Base-by-base conservation (phyloP, 2,888 invertebrate species). In the Ischnura elegans region DNA sequence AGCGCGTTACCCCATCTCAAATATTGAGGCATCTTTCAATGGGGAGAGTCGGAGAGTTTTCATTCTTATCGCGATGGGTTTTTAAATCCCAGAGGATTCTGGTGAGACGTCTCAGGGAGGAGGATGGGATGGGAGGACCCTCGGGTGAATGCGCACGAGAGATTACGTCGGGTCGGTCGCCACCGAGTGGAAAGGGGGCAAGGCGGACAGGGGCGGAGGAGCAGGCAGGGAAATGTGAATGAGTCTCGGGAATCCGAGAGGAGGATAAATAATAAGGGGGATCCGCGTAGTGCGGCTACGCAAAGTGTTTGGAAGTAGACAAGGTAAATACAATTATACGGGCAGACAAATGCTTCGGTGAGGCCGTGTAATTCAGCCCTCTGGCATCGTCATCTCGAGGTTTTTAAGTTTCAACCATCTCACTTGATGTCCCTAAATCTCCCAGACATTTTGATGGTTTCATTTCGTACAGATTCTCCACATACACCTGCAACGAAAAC, bases 1-100 rank as follows among this genome's bases (percentile, higher is more conserved):
- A 43, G 66, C 90, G 90, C 61, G 55, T 55, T 55, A 42, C 87
- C 36, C 87, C 90, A 90, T 90, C 90, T 90, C 90, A 61, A 90
- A 90, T 90, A 90, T 90, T 90, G 90, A 45, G 61, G 66, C 43
- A 90, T 61, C 55, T 90, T 90, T 87, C 61, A 47, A 90, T 47
- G 6, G 90, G 61, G 90, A 21, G 87, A 55, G 10, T 29, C 8
- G 42, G 85, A 25, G 46, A 43, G 86, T 86, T 86, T 86, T 86
- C 46, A 46, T 86, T 43, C 19, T 86, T 45, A n/a, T n/a, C 46
- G 46, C 45, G 86, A 21, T 45, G 86, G 43, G n/a, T 86, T 86
- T 43, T 46, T 46, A n/a, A 43, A 86, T 13, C 25, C 19, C 25
- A 21, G 19, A 2, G 76, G 76, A 76, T 76, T 76, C 36, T 25